Base-by-base conservation (phyloP, 2,797 vertebrate genomes). In the Austrolebias charrua region DNA sequence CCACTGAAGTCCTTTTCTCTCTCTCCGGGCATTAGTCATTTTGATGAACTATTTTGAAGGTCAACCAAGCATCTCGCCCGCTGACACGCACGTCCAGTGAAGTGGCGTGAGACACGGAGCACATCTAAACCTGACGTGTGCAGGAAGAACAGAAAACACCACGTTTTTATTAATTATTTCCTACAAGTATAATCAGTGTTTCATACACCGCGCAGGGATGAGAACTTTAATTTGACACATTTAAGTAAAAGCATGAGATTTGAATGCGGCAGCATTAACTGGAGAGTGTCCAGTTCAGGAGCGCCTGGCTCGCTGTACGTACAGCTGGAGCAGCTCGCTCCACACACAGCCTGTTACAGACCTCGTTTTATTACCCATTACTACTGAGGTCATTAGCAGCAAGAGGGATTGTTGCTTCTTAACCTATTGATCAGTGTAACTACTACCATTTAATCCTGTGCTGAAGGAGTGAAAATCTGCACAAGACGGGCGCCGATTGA, bases 351-450 rank as follows among this genome's bases (percentile, higher is more conserved):
- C 90, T 93, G 94, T 98, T 96, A 97, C 89, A 94, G 92, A 81
- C 91, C 93, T 89, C 93, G 92, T 93, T 97, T 98, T 97, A 98
- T 96, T 97, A 95, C 94, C 95, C 95, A 96, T 97, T 97, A 97
- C 95, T 94, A 95, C 92, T 87, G 94, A 97, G 96, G 96, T 98
- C 96, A 97, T 98, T 98, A 98, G 95, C 94, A 89, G 94, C 92
- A 92, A 96, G 96, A 97, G 93, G 96, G 95, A 98, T 96, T 94
- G 96, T 94, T 92, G 86, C 92, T 95, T 96, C 94, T 96, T 98
- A 97, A 99, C 96, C 96, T 98, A 99, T 98, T 98, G 97, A 99
- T 99, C 95, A 97, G 92, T 92, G 92, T 95, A 98, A 98, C 95
- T 96, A 95, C 95, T 93, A 95, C 94, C 95, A 97, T 98, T 98